Evolutionary conservation across 30 jellyfish, hydroid and myxozoan genomes (phyloP).

Genomic region (Nemopilema nomurai): DNA sequence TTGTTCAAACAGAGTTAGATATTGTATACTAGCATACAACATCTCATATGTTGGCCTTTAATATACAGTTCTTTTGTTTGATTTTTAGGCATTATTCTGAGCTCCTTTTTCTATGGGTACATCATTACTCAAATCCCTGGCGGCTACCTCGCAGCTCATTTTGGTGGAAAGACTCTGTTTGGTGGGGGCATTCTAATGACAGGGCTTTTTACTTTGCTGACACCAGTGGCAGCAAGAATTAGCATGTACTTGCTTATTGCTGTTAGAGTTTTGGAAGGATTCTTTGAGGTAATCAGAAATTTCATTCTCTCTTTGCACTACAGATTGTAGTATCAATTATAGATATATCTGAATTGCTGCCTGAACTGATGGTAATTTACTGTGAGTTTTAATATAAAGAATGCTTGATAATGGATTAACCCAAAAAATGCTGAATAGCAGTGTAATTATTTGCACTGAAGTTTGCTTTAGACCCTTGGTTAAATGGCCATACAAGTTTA

Average conservation of each 20-base stretch:
- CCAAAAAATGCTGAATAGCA: too few relatives aligned
- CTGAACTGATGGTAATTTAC: too few relatives aligned
- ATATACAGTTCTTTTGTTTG: background rate
- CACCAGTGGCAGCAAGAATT: slow-evolving; percentile 93
- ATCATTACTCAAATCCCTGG: slow-evolving; percentile 97
- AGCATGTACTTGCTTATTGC: slow-evolving; percentile 69
- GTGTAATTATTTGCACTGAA: too few relatives aligned
- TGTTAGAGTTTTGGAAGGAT: slow-evolving; percentile 85
- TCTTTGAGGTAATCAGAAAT: slow-evolving; percentile 74
- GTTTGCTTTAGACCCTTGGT: too few relatives aligned
- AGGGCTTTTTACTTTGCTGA: slow-evolving; percentile 85
- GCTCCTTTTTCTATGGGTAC: slow-evolving; percentile 96
- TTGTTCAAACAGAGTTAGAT: background rate
- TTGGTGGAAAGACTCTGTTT: slow-evolving; percentile 87
- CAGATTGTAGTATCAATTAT: too few relatives aligned
- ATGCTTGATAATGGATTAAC: too few relatives aligned
- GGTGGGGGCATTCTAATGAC: slow-evolving; percentile 97
- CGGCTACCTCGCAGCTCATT: slow-evolving; percentile 93
- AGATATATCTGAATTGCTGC: too few relatives aligned
- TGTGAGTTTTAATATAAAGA: too few relatives aligned
- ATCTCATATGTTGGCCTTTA: too few relatives aligned
- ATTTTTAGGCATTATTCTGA: slow-evolving; percentile 73
- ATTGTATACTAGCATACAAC: background rate
- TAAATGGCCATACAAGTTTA: background rate
- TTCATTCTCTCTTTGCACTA: too few relatives aligned